These are phyloP conservation scores for Heloderma charlesbogerti DNA, from an alignment of 2,113 vertebrate genomes.

Conservation along the genomic window DNA sequence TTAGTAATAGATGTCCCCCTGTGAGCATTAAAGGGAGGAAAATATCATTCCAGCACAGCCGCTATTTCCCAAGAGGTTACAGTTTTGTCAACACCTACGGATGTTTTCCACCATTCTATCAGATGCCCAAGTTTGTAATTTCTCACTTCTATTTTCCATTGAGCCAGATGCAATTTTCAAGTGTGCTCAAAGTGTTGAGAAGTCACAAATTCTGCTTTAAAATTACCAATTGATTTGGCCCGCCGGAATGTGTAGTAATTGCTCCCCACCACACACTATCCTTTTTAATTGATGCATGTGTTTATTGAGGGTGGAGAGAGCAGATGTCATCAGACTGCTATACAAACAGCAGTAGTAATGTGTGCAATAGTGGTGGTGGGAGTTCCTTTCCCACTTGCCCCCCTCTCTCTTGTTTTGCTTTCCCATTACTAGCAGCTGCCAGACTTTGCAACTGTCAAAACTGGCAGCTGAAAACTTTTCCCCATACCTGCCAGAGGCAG, in stretches of 20 bases:
- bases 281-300: slow-evolving; percentile 44
- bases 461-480: slow-evolving; percentile 66
- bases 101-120: slow-evolving; percentile 59
- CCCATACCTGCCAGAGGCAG: slow-evolving; percentile 60
- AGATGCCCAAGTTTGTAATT: slow-evolving; percentile 49
- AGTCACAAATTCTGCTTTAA: slow-evolving; percentile 53
- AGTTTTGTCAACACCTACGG: slow-evolving; percentile 40
- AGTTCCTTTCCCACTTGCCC: too few species aligned
- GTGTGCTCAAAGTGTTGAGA: slow-evolving; percentile 39
- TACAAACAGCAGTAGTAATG: slow-evolving; percentile 57
- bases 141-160: slow-evolving; percentile 52
- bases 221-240: slow-evolving; percentile 60
- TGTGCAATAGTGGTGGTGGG: neutral
- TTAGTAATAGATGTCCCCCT: slow-evolving; percentile 31
- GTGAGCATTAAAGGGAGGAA: slow-evolving; percentile 17
- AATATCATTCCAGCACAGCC: slow-evolving; percentile 36
- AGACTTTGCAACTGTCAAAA: slow-evolving; percentile 66
- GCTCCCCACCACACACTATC: slow-evolving; percentile 31
- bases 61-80: slow-evolving; percentile 40
- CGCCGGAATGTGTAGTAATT: slow-evolving; percentile 25
- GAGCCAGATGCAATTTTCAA: slow-evolving; percentile 44
- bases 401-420: slow-evolving; percentile 4
- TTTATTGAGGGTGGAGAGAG: slow-evolving; percentile 57
- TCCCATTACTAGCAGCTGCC: slow-evolving; percentile 60
- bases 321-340: slow-evolving; percentile 58